A percentile compares a stretch with the other conserved stretches of the same genome.
phyloP scores from a whole-genome alignment of 2,113 vertebrate species.

The Anolis sagrei region DNA sequence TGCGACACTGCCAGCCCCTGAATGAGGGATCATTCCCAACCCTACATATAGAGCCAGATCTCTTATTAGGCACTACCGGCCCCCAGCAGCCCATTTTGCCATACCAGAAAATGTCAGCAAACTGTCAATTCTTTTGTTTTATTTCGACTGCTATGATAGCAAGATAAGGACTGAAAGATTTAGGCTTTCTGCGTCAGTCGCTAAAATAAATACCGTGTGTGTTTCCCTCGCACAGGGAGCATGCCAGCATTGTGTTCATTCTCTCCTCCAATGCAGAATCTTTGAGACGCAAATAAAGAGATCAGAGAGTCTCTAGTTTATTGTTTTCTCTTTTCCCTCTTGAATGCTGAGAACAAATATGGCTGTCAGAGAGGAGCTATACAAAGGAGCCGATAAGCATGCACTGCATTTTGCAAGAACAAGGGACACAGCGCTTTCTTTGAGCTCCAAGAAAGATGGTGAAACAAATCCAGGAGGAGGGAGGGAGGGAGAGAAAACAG shows the following conservation, averaged over 20 bases:
- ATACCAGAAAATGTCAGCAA: neutral
- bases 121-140: neutral
- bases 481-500: neutral
- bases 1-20: neutral
- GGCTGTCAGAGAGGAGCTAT: neutral
- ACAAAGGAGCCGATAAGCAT: neutral
- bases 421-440: neutral
- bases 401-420: neutral
- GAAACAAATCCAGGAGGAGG: neutral
- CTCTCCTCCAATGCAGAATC: neutral
- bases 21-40: neutral
- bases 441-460: neutral
- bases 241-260: neutral
- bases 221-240: neutral
- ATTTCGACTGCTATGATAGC: neutral
- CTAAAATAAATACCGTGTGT: neutral
- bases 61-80: neutral
- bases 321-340: neutral
- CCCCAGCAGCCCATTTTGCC: neutral
- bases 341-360: neutral
- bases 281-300: no score
- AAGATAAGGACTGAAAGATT: neutral
- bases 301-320: neutral
- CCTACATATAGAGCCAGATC: neutral
- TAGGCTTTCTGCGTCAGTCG: neutral